Evolutionary conservation across 1,140 invertebrate species (phyloP).

Genomic region (fruit fly (Drosophila melanogaster)): Release_6_plus_ISO1_MT NT_037436.4:20282501-20283000

Average conservation of each 20-base stretch:
- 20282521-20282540: slow-evolving; percentile 64
- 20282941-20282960: slow-evolving; percentile 60
- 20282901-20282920: slow-evolving; percentile 12
- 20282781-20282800: too few relatives aligned
- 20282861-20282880: too few relatives aligned
- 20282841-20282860: too few relatives aligned
- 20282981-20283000: slow-evolving; percentile 45
- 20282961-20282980: slow-evolving; percentile 55
- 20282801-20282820: too few relatives aligned
- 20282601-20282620: slow-evolving; percentile 41
- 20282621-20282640: slow-evolving; percentile 12
- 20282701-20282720: too few relatives aligned
- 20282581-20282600: slow-evolving; percentile 20
- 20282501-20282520: slow-evolving; percentile 55
- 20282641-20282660: not conserved
- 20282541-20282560: slow-evolving; percentile 39
- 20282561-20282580: slow-evolving; percentile 36
- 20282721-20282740: too few relatives aligned
- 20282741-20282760: too few relatives aligned
- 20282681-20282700: too few relatives aligned
- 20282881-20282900: too few relatives aligned
- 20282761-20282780: too few relatives aligned
- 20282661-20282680: too few relatives aligned
- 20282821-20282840: too few relatives aligned
- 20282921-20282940: slow-evolving; percentile 34